Base-by-base conservation (phyloP, 2,888 invertebrate genomes). In the Epirrhoe tristata region DNA sequence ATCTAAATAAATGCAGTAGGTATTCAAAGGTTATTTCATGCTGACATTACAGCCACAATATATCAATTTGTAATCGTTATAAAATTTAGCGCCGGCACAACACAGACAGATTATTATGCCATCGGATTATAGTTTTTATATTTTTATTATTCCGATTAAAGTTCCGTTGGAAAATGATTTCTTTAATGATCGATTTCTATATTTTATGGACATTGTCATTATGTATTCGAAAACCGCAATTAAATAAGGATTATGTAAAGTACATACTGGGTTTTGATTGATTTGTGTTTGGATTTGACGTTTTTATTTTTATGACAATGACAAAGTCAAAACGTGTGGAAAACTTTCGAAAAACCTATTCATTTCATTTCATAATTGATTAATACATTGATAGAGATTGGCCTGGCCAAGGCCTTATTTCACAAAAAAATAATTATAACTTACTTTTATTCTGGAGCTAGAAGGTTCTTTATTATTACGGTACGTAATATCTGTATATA, bases 31-130 rank as follows among this genome's bases (percentile, higher is more conserved):
- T 16, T 48, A 48, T 48, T 54, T 6, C 58, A 58, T 57, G 70
- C 63, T 52, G 71, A 67, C 71, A 74, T 81, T 78, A 78, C 77
- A 74, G 74, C 71, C 69, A 74, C 63, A 70, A 77, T 80, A 81
- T 78, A 78, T 81, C 78, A 80, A 66, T 70, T 71, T 63, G 73
- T 76, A 79, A 76, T 71, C 71, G 74, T 71, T 74, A 76, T 77
- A 77, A 78, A 70, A 78, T 77, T 75, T 76, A 76, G 75, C 71
- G 73, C 75, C 68, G 63, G 63, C 69, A 58, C 67, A 64, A 58
- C 67, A 67, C 74, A 61, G 72, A 72, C 53, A 46, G 60, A 74
- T 72, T 72, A 78, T 69, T 65, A 69, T 61, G 58, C 51, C 50
- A 61, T 57, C 39, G 53, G 63, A 67, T 70, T 70, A 70, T 51